Percentiles rank a stretch among this genome's conserved stretches.
phyloP scores from a whole-genome alignment of 2,888 invertebrate species.

The Caenorhabditis plicata region DNA sequence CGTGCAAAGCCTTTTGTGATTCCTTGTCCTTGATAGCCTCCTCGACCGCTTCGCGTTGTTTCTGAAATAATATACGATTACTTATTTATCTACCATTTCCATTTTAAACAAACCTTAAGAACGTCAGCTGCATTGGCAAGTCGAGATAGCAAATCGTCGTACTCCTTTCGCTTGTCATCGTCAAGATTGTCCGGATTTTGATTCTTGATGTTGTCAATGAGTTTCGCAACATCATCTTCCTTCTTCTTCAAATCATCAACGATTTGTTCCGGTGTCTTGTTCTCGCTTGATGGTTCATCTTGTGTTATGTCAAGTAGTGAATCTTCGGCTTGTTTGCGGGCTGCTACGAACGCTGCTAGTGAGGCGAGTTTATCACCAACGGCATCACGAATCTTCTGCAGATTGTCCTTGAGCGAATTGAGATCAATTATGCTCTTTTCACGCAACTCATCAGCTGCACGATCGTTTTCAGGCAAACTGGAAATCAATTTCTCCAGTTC shows the following conservation, averaged over 20 bases:
- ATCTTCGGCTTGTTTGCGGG: conserved; percentile 44
- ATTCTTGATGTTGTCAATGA: conserved; percentile 20
- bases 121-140: conserved; percentile 36
- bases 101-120: conserved; percentile 23
- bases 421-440: conserved; percentile 44
- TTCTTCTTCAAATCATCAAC: conserved; percentile 30
- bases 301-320: conserved; percentile 28
- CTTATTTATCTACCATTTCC: background rate
- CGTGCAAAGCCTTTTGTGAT: conserved; percentile 13
- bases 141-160: conserved; percentile 32
- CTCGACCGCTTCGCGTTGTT: conserved; percentile 18
- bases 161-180: conserved; percentile 29
- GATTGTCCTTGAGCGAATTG: conserved; percentile 39
- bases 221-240: conserved; percentile 20
- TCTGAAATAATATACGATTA: conserved; percentile 12
- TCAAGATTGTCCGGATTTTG: conserved; percentile 30
- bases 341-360: conserved; percentile 44
- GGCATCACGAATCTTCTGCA: conserved; percentile 36
- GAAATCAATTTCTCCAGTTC: conserved; percentile 36
- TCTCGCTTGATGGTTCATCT: conserved; percentile 9
- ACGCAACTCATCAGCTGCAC: conserved; percentile 37
- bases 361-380: conserved; percentile 48
- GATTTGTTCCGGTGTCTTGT: conserved; percentile 28
- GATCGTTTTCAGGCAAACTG: conserved; percentile 28
- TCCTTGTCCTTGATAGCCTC: conserved; percentile 14